Evolutionary conservation across 2,113 vertebrate genomes (phyloP), one percentile per base, ranked within the genome.

Genomic region (Plecotus auritus): DNA sequence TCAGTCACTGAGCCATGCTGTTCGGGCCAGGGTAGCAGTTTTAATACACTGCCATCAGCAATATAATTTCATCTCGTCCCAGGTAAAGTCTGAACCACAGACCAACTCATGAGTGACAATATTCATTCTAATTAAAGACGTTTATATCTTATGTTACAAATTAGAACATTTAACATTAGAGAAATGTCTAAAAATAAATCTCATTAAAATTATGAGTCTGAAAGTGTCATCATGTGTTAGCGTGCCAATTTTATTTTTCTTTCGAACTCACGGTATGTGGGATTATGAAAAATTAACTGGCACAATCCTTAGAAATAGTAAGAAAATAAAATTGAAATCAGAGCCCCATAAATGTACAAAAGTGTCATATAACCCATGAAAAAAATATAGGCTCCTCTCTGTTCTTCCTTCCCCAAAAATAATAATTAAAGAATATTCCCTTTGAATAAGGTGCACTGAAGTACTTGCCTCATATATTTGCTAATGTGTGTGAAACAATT

Each of bases 121-220:
- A 42, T 32, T 92, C 37, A 47, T 74, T 83, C 51, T 74, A 93
- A 95, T 94, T 93, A 88, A 72, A 95, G 47, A 88, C 69, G 40
- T 81, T 92, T 90, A 42, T 82, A 32, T 93, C 91, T 78, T 61
- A 87, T 95, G 73, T 88, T 88, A 88, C 40, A 93, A 91, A 96
- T 91, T 22, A 85, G 77, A 88, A 93, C 22, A 83, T 69, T 87
- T 83, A 93, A 35, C 22, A 85, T 51, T 94, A 90, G 93, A 20
- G 12, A 87, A 92, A 92, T 47, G 13, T 69, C 76, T 95, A 91
- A 85, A 95, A 96, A 95, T 84, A 91, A 93, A 93, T 88, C 28
- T 78, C 56, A 93, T 66, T 97, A 84, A 73, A 88, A 94, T 85
- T 91, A 90, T 84, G 73, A 93, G 35, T 66, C 73, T 76, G 0